phyloP scores from a whole-genome alignment of 2,888 invertebrate genomes.

The Tetranychus truncatus region DNA sequence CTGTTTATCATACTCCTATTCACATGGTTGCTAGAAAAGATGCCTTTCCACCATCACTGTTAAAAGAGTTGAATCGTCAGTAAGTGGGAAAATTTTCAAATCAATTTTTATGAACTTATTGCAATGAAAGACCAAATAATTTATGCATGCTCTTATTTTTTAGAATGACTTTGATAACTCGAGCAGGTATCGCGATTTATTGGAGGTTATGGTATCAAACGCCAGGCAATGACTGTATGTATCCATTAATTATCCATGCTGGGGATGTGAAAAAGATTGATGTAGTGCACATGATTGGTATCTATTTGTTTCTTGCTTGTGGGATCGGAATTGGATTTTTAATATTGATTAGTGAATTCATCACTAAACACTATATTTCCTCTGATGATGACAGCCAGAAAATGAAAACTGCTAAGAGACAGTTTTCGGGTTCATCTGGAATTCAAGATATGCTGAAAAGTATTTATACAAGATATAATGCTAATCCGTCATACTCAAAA shows the following conservation, averaged over 20 bases:
- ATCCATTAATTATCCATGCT: constrained; percentile 30
- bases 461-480: not conserved
- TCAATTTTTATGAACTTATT: not conserved
- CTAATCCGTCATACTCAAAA: not conserved
- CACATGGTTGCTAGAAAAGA: constrained; percentile 17
- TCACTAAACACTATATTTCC: not conserved
- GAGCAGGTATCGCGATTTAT: constrained; percentile 18
- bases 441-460: not conserved
- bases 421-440: not conserved
- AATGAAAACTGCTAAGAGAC: not conserved
- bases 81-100: not conserved
- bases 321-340: not conserved
- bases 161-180: not conserved
- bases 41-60: constrained; percentile 2
- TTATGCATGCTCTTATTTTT: not conserved
- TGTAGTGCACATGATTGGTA: constrained; percentile 76
- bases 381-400: not conserved
- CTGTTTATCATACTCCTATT: constrained; percentile 17
- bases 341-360: not conserved
- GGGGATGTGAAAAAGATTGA: constrained; percentile 63
- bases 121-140: not conserved
- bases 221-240: constrained; percentile 53
- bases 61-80: constrained; percentile 16
- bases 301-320: constrained; percentile 52
- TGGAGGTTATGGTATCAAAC: constrained; percentile 63